Evolutionary conservation across 2,113 vertebrate genomes (phyloP).

Genomic region (Strix uralensis): DNA sequence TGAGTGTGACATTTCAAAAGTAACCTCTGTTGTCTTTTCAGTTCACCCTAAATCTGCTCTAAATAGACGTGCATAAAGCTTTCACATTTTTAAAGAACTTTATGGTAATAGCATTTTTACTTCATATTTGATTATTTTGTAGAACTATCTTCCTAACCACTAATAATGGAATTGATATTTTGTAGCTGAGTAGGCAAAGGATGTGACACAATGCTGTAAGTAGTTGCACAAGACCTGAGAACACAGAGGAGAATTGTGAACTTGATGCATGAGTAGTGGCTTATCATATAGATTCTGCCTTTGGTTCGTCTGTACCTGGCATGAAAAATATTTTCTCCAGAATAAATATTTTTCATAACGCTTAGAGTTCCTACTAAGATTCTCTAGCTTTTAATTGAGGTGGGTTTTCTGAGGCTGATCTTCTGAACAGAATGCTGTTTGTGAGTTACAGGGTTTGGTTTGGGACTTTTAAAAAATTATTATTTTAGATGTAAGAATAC

Average conservation of each 20-base stretch:
- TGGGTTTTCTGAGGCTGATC: background rate
- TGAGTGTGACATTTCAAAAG: slow-evolving; percentile 39
- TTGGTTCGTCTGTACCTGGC: background rate
- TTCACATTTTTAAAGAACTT: accelerated
- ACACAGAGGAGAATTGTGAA: background rate
- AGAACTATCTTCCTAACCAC: background rate
- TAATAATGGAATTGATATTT: background rate
- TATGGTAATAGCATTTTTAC: background rate
- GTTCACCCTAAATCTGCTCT: background rate
- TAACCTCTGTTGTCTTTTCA: background rate
- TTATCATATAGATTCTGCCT: accelerated
- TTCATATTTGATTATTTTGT: background rate
- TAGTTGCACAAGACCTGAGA: background rate
- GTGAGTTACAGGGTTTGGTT: background rate
- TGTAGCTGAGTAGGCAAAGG: slow-evolving; percentile 29
- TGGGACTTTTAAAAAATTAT: background rate
- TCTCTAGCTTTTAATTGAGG: background rate
- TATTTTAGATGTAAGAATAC: background rate
- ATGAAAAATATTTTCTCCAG: background rate
- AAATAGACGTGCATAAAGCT: accelerated
- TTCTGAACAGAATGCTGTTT: background rate
- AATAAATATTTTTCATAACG: background rate
- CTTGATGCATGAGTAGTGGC: background rate
- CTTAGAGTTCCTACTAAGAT: background rate
- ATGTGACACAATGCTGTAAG: background rate